Conservation (phyloP, 2,113 vertebrate genomes). For the Lipophrys pholis region DNA sequence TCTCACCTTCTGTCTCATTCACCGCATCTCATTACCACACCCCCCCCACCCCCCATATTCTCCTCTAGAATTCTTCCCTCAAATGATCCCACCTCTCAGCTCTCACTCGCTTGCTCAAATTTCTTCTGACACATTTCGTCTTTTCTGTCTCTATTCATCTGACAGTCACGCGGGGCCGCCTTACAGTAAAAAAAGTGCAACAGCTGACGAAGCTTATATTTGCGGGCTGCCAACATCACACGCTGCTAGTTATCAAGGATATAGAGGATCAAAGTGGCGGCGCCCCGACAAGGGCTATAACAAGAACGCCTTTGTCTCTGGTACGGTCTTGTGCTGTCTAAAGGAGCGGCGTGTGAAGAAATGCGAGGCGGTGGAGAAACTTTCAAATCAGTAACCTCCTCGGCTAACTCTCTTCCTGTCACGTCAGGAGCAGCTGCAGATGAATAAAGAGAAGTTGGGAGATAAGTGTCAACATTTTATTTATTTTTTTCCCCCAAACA, state of each 20-base stretch:
- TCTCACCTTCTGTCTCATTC: slow-evolving; percentile 64
- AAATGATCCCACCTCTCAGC: slow-evolving; percentile 5
- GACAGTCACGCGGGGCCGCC: slow-evolving; percentile 26
- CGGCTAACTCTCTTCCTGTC: slow-evolving; percentile 12
- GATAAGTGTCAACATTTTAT: slow-evolving; percentile 18
- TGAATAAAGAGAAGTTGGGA: slow-evolving; percentile 30
- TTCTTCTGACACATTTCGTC: slow-evolving; percentile 4
- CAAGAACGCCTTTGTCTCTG: slow-evolving; percentile 44
- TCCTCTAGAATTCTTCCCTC: background rate
- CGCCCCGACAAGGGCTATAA: slow-evolving; percentile 31
- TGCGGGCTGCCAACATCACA: slow-evolving; percentile 34
- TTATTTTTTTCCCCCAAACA: too few relatives aligned
- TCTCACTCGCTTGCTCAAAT: background rate
- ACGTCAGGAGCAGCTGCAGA: slow-evolving; percentile 23
- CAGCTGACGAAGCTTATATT: slow-evolving; percentile 49
- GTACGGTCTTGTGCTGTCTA: slow-evolving; percentile 16
- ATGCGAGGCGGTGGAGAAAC: slow-evolving; percentile 13
- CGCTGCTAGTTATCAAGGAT: slow-evolving; percentile 27
- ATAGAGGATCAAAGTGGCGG: slow-evolving; percentile 40
- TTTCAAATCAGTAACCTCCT: slow-evolving; percentile 33
- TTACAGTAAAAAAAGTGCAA: slow-evolving; percentile 30
- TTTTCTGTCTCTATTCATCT: slow-evolving; percentile 23
- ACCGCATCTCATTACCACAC: slow-evolving; percentile 25
- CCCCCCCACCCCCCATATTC: background rate
- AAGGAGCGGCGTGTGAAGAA: slow-evolving; percentile 5